These are phyloP conservation scores for Gobius niger DNA, from an alignment of 2,113 vertebrate genomes.

Conservation along the genomic window DNA sequence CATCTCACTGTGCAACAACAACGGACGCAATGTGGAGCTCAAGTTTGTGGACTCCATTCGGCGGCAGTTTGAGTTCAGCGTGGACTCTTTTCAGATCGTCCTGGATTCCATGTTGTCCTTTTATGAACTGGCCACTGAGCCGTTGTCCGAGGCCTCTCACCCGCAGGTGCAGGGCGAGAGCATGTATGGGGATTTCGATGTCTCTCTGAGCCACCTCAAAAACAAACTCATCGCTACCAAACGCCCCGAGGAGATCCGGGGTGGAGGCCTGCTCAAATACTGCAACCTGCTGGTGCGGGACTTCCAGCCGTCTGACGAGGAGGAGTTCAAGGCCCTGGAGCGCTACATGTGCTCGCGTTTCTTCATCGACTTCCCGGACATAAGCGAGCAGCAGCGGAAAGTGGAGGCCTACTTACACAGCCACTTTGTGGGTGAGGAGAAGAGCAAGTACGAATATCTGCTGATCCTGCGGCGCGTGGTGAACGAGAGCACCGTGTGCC, in stretches of 20 bases:
- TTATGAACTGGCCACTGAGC: constrained; percentile 79
- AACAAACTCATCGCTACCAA: constrained; percentile 94
- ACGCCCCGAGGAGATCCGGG: constrained; percentile 94
- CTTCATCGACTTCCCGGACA: constrained; percentile 98
- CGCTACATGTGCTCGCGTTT: constrained; percentile 98
- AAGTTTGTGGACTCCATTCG: constrained; percentile 96
- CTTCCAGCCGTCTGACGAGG: constrained; percentile 85
- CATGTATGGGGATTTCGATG: constrained; percentile 89
- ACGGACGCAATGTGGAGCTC: constrained; percentile 93
- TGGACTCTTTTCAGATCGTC: constrained; percentile 98
- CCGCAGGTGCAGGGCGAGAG: constrained; percentile 90
- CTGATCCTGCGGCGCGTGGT: constrained; percentile 92
- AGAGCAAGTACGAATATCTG: constrained; percentile 97
- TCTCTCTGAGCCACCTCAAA: constrained; percentile 87
- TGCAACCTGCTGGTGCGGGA: constrained; percentile 94
- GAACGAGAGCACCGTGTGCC: constrained; percentile 97
- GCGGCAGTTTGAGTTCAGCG: constrained; percentile 97
- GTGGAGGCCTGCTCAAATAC: constrained; percentile 95
- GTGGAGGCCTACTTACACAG: constrained; percentile 96
- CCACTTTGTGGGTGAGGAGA: constrained; percentile 94
- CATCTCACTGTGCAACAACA: constrained; percentile 96
- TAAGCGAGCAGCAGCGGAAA: constrained; percentile 93
- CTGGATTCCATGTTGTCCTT: constrained; percentile 89
- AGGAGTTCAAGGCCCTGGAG: constrained; percentile 90
- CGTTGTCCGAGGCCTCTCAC: constrained; percentile 85